These are phyloP conservation scores for Phylloscopus trochiloides DNA, from an alignment of 2,113 vertebrate genomes.

Conservation along the genomic window DNA sequence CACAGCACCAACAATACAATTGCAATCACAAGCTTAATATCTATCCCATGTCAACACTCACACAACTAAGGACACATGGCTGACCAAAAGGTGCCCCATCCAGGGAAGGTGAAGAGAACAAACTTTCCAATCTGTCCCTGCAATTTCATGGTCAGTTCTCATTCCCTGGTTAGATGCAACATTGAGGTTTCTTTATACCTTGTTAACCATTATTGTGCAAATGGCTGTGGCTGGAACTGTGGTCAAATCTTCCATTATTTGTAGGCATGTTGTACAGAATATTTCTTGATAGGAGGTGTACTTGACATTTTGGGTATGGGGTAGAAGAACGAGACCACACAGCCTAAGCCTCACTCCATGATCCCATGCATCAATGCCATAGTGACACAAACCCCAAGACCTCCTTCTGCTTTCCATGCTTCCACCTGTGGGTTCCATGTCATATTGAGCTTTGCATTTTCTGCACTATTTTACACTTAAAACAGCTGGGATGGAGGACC, in stretches of 20 bases:
- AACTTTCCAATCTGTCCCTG: not conserved
- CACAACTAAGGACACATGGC: not conserved
- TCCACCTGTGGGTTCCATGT: not conserved
- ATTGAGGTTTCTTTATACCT: not conserved
- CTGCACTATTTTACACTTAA: not conserved
- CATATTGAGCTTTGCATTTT: not conserved
- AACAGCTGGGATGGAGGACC: not conserved
- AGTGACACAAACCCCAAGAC: not conserved
- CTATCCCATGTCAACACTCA: not conserved
- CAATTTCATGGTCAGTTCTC: not conserved
- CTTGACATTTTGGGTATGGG: not conserved
- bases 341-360: accelerated
- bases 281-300: not conserved
- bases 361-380: too few species aligned
- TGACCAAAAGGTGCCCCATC: not conserved
- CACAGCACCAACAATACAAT: not conserved
- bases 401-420: not conserved
- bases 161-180: not conserved
- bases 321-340: accelerated
- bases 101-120: not conserved
- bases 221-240: not conserved
- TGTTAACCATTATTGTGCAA: not conserved
- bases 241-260: not conserved
- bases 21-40: not conserved
- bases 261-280: accelerated